Base-by-base conservation (phyloP, 1,140 invertebrate species). In the Acyrthosiphon pisum region DNA sequence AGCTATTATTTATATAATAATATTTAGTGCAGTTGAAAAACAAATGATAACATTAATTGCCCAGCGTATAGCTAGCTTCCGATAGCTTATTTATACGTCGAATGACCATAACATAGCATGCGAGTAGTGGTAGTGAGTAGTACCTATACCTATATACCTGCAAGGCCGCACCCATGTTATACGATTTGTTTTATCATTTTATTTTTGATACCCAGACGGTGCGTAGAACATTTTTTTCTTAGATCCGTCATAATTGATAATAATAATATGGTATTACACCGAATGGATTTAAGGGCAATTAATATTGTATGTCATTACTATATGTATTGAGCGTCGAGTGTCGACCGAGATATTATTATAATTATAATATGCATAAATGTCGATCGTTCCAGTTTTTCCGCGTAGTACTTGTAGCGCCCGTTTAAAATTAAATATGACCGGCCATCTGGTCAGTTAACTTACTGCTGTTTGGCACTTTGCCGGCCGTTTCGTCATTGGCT, bases 381-480 rank as follows among this genome's bases (percentile, higher is more conserved):
- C 81, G 81, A 93, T 86, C 37, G 91, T 86, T 93, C 91, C 76
- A 93, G 90, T 83, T 93, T 93, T 93, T 53, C 53, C 26, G 89
- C 68, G 53, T 90, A 41, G 56, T 90, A 90, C 30, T 41, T 30
- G 76, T 84, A 84, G 76, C 23, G 35, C 44, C 23, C 91, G 91
- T 93, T 93, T 93, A 93, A 93, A 93, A 93, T 93, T 93, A 93
- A 93, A 93, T 93, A 83, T 93, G 91, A 86, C 91, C 91, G 35
- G 91, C 91, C 91, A 93, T 93, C 91, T 93, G 76, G 91, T 93
- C 91, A 93, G 91, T 86, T 50, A 86, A 86, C 46, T 93, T 93
- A 93, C 48, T 37, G 48, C 81, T 37, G 81, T 93, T 93, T 93
- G 91, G 91, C 91, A 86, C 26, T 30, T 26, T 86, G 91, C 91